Evolutionary conservation across 2,888 invertebrate genomes (phyloP).

Genomic region (Gymnoscelis rufifasciata): DNA sequence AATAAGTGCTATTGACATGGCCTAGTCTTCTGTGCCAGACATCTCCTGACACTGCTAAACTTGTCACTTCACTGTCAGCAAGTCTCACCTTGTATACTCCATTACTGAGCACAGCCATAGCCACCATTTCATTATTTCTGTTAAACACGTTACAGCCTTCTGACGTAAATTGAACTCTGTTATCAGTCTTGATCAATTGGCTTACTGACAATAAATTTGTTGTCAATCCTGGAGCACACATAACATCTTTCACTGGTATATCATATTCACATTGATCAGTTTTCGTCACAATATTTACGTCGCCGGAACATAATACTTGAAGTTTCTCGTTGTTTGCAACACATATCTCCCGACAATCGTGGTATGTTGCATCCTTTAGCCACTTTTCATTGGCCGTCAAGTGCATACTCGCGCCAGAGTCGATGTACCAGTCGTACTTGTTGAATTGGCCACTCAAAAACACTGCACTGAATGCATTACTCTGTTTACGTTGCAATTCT

Average conservation of each 20-base stretch:
- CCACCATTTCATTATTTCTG: slow-evolving; percentile 2
- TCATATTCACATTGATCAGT: background rate
- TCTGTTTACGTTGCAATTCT: background rate
- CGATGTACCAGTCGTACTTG: slow-evolving; percentile 26
- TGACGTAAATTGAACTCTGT: too few relatives aligned
- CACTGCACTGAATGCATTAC: slow-evolving; percentile 25
- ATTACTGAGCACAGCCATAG: slow-evolving; percentile 9
- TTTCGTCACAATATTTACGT: slow-evolving; percentile 20
- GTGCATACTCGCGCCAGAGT: slow-evolving; percentile 17
- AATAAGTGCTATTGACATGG: slow-evolving; percentile 29
- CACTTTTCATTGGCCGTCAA: slow-evolving; percentile 10
- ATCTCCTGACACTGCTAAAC: slow-evolving; percentile 5
- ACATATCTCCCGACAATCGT: slow-evolving; percentile 23
- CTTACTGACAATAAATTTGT: slow-evolving; percentile 28
- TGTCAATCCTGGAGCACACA: slow-evolving; percentile 29
- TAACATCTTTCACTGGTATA: slow-evolving; percentile 9
- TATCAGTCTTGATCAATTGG: slow-evolving; percentile 12
- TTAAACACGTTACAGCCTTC: too few relatives aligned
- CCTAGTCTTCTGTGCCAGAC: slow-evolving; percentile 30
- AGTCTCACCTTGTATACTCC: slow-evolving; percentile 28
- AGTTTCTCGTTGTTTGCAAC: slow-evolving; percentile 25
- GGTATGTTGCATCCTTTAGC: background rate
- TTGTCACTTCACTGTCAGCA: background rate
- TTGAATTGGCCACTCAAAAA: slow-evolving; percentile 20
- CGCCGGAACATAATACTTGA: slow-evolving; percentile 22